Evolutionary conservation across 23 tunicate species (phyloP), one percentile per base, ranked within the genome.

Genomic region (Phallusia fumigata): DNA sequence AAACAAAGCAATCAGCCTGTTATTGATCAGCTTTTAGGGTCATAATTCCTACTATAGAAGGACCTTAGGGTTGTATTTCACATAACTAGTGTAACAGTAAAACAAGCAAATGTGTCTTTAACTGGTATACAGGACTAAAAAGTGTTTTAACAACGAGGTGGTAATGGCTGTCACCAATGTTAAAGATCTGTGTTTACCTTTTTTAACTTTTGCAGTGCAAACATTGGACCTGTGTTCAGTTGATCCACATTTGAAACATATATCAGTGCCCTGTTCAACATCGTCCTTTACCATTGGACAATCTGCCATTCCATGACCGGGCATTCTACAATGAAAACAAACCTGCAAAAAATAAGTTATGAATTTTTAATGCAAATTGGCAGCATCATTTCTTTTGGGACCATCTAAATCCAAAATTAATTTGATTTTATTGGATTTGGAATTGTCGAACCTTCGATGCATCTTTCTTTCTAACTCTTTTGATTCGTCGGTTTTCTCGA

Each of bases 291-390:
- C 11, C 36, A 76, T 65, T 18, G 97, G 99, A 75, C 99, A 96
- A 76, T 96, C 99, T 35, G 93, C 99, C 92, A 96, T 91, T 31
- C 97, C 97, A 88, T 96, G 99, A 0, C 99, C 99, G 0, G 93
- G 80, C 90, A 85, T 91, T 19, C 99, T 90, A 47, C 99, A 96
- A 69, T 96, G 96, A 85, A 96, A 96, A 49, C 99, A 96, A 8
- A 91, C 93, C 97, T 88, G n/a, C n/a, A 32, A 52, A 31, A 30
- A 53, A 45, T 5, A 49, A 74, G 10, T 3, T 3, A 5, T 3
- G 47, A 5, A 40, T 40, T 40, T 40, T 40, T 40, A 40, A 40
- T 40, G 47, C 47, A 40, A 40, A 40, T 40, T 40, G 47, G 10
- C 47, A 40, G 47, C 47, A 40, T 40, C 10, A 5, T 40, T 5